Percentiles rank a stretch among this genome's conserved stretches.
Evolutionary conservation across 1,140 invertebrate species (phyloP).

Genomic region (Drosophila simulans): DNA sequence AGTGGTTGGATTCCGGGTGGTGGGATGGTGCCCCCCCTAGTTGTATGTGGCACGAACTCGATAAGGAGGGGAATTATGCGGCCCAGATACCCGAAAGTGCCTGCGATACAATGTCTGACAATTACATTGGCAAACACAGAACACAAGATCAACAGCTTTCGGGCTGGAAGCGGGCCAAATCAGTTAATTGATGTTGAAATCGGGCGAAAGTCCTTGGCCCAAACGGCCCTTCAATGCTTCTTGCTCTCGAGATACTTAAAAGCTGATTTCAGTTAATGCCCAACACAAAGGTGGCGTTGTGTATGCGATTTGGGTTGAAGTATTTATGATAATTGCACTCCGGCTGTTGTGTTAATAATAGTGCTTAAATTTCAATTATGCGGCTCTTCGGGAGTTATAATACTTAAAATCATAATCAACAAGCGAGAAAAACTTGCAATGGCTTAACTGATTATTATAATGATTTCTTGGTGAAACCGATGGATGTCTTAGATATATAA

Average conservation of each 20-base stretch:
- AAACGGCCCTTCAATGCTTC: constrained; percentile 1
- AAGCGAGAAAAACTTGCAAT: too few species aligned
- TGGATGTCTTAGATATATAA: too few species aligned
- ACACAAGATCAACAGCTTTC: constrained; percentile 30
- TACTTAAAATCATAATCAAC: too few species aligned
- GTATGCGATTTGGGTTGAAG: neutral
- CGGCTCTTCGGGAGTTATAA: too few species aligned
- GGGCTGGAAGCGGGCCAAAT: constrained; percentile 29
- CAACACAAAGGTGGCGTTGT: neutral
- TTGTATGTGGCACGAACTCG: neutral
- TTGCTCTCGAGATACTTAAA: constrained; percentile 1
- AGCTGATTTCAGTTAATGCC: constrained; percentile 8
- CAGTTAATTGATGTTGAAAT: constrained; percentile 46
- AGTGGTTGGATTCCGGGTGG: constrained; percentile 2
- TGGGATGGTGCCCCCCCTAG: neutral
- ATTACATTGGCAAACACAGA: constrained; percentile 16
- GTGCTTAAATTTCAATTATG: neutral
- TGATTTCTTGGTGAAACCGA: neutral
- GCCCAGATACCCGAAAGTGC: constrained; percentile 1
- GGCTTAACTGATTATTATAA: neutral
- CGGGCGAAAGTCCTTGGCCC: constrained; percentile 2
- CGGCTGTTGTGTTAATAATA: neutral
- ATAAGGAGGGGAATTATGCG: constrained; percentile 29
- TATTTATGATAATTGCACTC: neutral
- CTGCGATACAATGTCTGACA: constrained; percentile 18